Evolutionary conservation across 2,888 invertebrate species (phyloP), one percentile per base, ranked within the genome.

Genomic region (Morpho helenor): DNA sequence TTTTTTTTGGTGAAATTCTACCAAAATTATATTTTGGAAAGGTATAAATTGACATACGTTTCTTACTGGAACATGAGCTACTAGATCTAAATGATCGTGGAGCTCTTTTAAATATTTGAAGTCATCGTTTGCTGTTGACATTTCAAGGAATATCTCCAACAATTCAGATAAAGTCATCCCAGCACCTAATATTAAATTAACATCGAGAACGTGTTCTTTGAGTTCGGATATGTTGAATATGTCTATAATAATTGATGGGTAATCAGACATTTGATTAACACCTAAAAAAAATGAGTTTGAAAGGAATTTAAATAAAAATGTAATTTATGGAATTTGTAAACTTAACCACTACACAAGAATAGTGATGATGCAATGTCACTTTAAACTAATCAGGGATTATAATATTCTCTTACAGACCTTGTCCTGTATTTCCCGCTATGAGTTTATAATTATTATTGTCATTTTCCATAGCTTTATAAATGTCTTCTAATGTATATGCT

Each of bases 31-130:
- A 31, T 31, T 31, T 3, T 31, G 31, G 4, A 3, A 31, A 31
- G 31, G 5, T 16, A 31, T 31, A 31, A 31, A 5, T 31, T 16
- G 9, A 39, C 68, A 61, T 81, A 95, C 95, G 80, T 96, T 96
- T 79, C 95, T 84, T 4, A 96, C 93, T 46, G 95, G 93, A 51
- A 94, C 92, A 79, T 93, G 94, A 2, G 95, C 96, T 8, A 96
- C 92, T 50, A 94, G 77, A 72, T 94, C 93, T 72, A 95, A 87
- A 68, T 96, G 95, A 44, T 93, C 85, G 41, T 92, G 92, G 57
- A 95, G 80, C 55, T 91, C 86, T 56, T 85, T 85, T 55, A 94
- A 80, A 76, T 95, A 94, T 2, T 83, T 80, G 71, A 94, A 95
- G 9, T 92, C 91, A 6, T 84, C 79, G 56, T 77, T 80, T 8